These are phyloP conservation scores for Diloba caeruleocephala DNA, from an alignment of 2,888 invertebrate genomes.

Conservation along the genomic window DNA sequence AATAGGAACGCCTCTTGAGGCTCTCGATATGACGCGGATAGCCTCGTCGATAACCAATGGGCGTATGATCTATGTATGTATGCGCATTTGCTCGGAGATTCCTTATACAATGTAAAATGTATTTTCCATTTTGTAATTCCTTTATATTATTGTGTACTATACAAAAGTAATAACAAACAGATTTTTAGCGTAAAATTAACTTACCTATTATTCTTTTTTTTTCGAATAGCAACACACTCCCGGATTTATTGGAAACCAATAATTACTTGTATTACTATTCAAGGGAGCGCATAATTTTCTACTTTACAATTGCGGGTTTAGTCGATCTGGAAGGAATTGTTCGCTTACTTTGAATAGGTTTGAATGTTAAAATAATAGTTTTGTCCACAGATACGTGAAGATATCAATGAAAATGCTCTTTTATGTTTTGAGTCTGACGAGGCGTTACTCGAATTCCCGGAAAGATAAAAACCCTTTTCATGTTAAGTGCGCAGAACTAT, in stretches of 20 bases:
- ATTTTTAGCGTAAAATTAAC: conserved; percentile 61
- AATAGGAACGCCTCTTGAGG: conserved; percentile 57
- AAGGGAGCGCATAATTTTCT: conserved; percentile 66
- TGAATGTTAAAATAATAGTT: conserved; percentile 57
- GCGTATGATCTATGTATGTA: conserved; percentile 45
- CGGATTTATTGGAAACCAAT: conserved; percentile 65
- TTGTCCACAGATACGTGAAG: conserved; percentile 63
- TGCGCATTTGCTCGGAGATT: conserved; percentile 22
- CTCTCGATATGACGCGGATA: conserved; percentile 21
- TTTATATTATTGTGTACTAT: conserved; percentile 37
- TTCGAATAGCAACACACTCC: conserved; percentile 62
- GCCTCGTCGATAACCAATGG: conserved; percentile 39
- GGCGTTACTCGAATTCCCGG: conserved; percentile 67
- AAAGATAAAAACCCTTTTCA: conserved; percentile 76
- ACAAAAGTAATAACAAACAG: conserved; percentile 44
- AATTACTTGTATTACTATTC: conserved; percentile 67
- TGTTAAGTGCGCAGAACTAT: conserved; percentile 66
- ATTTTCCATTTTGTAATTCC: conserved; percentile 40
- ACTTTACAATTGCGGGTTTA: conserved; percentile 47
- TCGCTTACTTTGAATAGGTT: conserved; percentile 43
- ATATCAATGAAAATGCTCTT: conserved; percentile 55
- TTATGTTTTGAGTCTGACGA: conserved; percentile 58
- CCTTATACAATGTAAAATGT: conserved; percentile 26
- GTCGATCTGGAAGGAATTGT: conserved; percentile 48
- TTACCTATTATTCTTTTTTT: conserved; percentile 57